phyloP scores from a whole-genome alignment of 2,113 vertebrate genomes.

The Ornithorhynchus anatinus region DNA sequence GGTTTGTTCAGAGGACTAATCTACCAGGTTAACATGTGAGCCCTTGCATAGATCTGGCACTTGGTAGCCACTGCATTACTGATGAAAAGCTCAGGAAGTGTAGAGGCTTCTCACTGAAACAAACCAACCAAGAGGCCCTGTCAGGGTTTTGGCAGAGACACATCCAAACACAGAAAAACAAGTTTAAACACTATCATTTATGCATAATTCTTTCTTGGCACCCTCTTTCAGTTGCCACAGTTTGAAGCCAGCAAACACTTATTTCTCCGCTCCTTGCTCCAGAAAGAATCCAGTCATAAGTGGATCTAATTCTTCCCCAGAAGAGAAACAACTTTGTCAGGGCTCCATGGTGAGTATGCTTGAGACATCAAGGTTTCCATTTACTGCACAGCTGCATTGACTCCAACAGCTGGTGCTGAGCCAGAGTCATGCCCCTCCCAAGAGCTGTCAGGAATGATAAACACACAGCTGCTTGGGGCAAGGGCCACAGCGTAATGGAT shows the following conservation, averaged over 20 bases:
- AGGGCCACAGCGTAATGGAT: constrained; percentile 33
- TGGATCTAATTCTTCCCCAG: constrained; percentile 63
- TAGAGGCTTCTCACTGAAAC: constrained; percentile 58
- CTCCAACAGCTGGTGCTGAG: constrained; percentile 36
- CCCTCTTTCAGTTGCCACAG: constrained; percentile 58
- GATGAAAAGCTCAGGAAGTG: constrained; percentile 46
- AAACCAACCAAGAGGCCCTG: constrained; percentile 60
- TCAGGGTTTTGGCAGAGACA: constrained; percentile 72
- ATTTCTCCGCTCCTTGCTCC: constrained; percentile 68
- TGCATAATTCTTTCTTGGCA: constrained; percentile 75
- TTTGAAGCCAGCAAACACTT: constrained; percentile 72
- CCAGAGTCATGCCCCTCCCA: constrained; percentile 51
- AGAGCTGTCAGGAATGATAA: constrained; percentile 63
- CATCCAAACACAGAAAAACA: constrained; percentile 75
- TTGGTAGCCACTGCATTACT: constrained; percentile 64
- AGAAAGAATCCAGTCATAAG: constrained; percentile 68
- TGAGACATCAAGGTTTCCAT: constrained; percentile 53
- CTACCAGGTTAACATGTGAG: constrained; percentile 42
- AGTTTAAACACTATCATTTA: constrained; percentile 75
- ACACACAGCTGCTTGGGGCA: constrained; percentile 63
- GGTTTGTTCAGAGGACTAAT: constrained; percentile 9
- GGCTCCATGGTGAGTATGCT: constrained; percentile 7
- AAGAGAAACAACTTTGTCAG: constrained; percentile 69
- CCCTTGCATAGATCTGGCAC: constrained; percentile 44
- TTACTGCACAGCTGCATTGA: constrained; percentile 61